Percentiles rank a stretch among this genome's conserved stretches.
phyloP scores from a whole-genome alignment of 2,888 invertebrate species.

The Aporophyla nigra region DNA sequence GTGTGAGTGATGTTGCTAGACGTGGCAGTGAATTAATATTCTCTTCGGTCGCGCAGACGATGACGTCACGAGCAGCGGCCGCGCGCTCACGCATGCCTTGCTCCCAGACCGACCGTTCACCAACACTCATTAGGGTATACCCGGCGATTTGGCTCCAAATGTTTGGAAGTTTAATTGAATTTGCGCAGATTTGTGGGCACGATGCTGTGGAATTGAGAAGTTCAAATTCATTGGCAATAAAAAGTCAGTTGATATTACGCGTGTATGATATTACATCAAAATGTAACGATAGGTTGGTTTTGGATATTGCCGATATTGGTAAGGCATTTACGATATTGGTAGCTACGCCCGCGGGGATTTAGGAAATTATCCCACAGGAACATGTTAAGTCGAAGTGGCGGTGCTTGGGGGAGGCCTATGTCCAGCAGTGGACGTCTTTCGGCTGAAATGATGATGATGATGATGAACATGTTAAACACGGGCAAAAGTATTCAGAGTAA shows the following conservation, averaged over 20 bases:
- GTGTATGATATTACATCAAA: not conserved
- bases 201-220: conserved; percentile 20
- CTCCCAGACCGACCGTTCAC: conserved; percentile 74
- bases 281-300: not conserved
- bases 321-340: not conserved
- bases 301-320: not conserved
- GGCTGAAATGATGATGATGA: too few species aligned
- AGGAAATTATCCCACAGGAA: too few species aligned
- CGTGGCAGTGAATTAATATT: conserved; percentile 84
- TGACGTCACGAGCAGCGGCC: conserved; percentile 77
- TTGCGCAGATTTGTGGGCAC: conserved; percentile 41
- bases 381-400: too few species aligned
- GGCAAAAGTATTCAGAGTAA: too few species aligned
- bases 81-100: conserved; percentile 85
- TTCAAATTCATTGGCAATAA: conserved; percentile 9
- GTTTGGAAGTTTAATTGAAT: conserved; percentile 61
- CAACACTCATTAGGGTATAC: conserved; percentile 76
- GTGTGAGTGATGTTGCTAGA: conserved; percentile 79
- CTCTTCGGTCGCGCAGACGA: conserved; percentile 69
- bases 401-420: too few species aligned
- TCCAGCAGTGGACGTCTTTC: too few species aligned
- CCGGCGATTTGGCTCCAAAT: conserved; percentile 59
- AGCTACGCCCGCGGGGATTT: too few species aligned
- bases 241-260: conserved; percentile 1
- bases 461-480: too few species aligned